Percentiles rank a stretch among this genome's conserved stretches.
phyloP scores from a whole-genome alignment of 2,888 invertebrate genomes.

The Ectemnius continuus region DNA sequence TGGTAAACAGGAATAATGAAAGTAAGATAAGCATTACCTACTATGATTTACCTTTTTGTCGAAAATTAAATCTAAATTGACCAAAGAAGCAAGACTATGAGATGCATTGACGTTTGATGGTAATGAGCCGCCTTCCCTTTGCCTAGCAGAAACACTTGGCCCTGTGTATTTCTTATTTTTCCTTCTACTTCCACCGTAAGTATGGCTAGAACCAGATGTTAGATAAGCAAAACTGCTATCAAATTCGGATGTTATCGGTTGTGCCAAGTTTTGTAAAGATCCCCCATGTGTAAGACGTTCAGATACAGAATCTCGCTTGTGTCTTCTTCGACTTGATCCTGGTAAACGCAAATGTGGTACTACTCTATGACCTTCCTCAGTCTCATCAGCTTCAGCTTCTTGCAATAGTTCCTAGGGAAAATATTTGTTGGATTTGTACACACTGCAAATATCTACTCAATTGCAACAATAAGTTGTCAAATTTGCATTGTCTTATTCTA shows the following conservation, averaged over 20 bases:
- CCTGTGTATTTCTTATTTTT: slow-evolving; percentile 72
- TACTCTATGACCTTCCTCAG: slow-evolving; percentile 77
- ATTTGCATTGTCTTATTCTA: neutral
- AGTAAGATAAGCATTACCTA: neutral
- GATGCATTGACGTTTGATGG: slow-evolving; percentile 81
- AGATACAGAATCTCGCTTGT: slow-evolving; percentile 79
- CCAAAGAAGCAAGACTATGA: slow-evolving; percentile 73
- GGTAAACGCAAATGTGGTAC: slow-evolving; percentile 74
- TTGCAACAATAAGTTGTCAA: neutral
- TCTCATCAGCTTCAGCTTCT: slow-evolving; percentile 88
- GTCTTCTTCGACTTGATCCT: slow-evolving; percentile 75
- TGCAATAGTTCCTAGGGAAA: slow-evolving; percentile 84
- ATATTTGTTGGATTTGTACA: slow-evolving; percentile 5
- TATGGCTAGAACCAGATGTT: slow-evolving; percentile 71
- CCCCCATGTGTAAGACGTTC: slow-evolving; percentile 81
- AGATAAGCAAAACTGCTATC: slow-evolving; percentile 73
- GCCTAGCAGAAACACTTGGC: slow-evolving; percentile 78
- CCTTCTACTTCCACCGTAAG: slow-evolving; percentile 71
- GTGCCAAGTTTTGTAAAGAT: slow-evolving; percentile 81
- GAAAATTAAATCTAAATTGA: slow-evolving; percentile 72
- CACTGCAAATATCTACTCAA: neutral
- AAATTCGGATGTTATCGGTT: slow-evolving; percentile 77
- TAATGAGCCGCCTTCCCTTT: slow-evolving; percentile 84
- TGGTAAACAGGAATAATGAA: no score
- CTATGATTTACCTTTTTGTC: slow-evolving; percentile 72